Conservation (phyloP, 2,113 vertebrate species). For the Eidolon helvum region DNA sequence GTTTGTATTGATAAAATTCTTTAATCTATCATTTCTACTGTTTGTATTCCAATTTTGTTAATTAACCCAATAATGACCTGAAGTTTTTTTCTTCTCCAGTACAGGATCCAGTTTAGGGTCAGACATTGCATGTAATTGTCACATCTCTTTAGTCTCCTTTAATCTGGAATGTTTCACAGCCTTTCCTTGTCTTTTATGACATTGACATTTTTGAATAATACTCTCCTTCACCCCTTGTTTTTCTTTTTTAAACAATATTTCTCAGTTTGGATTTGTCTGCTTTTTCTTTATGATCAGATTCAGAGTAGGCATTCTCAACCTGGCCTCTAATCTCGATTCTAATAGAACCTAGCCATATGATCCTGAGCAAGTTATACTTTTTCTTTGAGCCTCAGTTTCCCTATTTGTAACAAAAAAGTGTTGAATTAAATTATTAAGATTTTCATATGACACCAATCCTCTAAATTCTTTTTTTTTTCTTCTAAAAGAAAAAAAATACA, state of each 20-base stretch:
- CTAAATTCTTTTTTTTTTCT: slow-evolving; percentile 4
- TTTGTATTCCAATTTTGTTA: not conserved
- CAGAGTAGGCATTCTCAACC: not conserved
- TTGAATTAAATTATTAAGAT: not conserved
- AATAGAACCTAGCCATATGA: not conserved
- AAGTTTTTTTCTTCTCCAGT: not conserved
- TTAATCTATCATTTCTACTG: not conserved
- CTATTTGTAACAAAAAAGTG: not conserved
- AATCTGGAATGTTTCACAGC: not conserved
- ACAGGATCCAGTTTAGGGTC: not conserved
- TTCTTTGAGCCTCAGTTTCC: not conserved
- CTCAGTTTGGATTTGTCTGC: not conserved
- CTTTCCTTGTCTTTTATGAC: not conserved
- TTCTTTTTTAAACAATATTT: not conserved
- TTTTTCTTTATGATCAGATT: not conserved
- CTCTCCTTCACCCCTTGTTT: not conserved
- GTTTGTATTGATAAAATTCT: no score
- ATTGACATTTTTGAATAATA: not conserved
- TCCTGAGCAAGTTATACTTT: not conserved
- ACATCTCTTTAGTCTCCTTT: not conserved
- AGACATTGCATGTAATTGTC: not conserved
- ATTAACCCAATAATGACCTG: not conserved
- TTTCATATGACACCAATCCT: not conserved
- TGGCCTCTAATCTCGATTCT: not conserved
- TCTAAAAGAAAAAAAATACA: not conserved